phyloP scores from a whole-genome alignment of 2,888 invertebrate species.

The Deroplatys truncata region DNA sequence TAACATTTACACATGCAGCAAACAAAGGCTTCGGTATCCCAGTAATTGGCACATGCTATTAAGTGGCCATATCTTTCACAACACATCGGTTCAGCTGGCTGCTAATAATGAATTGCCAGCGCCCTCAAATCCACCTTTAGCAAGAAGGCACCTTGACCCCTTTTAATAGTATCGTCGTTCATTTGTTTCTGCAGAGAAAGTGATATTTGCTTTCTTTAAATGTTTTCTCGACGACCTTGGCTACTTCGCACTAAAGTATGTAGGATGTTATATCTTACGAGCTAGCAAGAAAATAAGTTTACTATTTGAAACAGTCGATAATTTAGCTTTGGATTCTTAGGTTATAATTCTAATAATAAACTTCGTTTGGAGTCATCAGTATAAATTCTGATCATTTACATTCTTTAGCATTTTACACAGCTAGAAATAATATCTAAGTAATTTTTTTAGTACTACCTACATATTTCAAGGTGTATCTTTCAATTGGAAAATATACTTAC shows the following conservation, averaged over 20 bases:
- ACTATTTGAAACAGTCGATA: neutral
- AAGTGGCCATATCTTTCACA: neutral
- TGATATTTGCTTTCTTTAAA: neutral
- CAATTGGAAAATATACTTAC: no score
- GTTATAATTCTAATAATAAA: no score
- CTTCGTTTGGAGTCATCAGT: no score
- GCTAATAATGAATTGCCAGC: neutral
- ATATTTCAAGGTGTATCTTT: no score
- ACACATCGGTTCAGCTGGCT: neutral
- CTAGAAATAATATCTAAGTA: no score
- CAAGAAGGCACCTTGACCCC: neutral
- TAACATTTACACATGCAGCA: neutral
- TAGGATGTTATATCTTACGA: neutral
- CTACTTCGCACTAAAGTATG: neutral
- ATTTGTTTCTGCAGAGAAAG: neutral
- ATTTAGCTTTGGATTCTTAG: no score
- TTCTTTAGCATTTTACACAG: no score
- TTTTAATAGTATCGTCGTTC: neutral
- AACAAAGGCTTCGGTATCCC: no score
- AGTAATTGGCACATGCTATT: neutral
- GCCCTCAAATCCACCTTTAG: neutral
- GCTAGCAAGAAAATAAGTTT: neutral
- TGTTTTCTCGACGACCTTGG: neutral
- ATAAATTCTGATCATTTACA: no score
- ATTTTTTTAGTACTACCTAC: no score